Conservation (phyloP, 2,797 vertebrate genomes). For the Varecia variegata region DNA sequence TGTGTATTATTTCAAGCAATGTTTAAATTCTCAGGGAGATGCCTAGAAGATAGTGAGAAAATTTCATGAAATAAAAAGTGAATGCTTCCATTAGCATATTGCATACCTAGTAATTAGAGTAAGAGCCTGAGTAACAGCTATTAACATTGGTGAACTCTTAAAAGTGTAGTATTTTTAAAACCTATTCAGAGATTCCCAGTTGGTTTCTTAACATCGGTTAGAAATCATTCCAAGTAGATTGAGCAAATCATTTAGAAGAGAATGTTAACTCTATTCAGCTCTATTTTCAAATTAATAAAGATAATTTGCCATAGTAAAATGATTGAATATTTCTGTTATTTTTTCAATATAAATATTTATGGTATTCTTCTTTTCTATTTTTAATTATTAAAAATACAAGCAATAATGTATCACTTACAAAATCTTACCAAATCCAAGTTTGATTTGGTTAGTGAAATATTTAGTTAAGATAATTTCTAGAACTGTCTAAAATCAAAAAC, state of each 20-base stretch:
- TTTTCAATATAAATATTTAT: background rate
- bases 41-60: background rate
- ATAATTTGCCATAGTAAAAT: slow-evolving; percentile 11
- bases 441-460: background rate
- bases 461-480: background rate
- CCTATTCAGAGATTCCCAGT: background rate
- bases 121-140: slow-evolving; percentile 10
- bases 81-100: slow-evolving; percentile 13
- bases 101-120: background rate
- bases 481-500: background rate
- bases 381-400: background rate
- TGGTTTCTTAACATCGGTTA: slow-evolving; percentile 15
- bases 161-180: slow-evolving; percentile 14
- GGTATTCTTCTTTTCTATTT: background rate
- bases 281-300: slow-evolving; percentile 16
- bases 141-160: slow-evolving; percentile 3
- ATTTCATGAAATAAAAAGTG: slow-evolving; percentile 25
- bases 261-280: background rate
- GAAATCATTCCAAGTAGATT: slow-evolving; percentile 29
- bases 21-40: background rate
- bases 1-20: background rate
- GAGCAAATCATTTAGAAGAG: slow-evolving; percentile 27
- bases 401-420: background rate
- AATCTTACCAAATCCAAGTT: background rate
- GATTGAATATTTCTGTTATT: background rate